Evolutionary conservation across 2,797 vertebrate genomes (phyloP), one percentile per base, ranked within the genome.

Genomic region (Gadopsis marmoratus): DNA sequence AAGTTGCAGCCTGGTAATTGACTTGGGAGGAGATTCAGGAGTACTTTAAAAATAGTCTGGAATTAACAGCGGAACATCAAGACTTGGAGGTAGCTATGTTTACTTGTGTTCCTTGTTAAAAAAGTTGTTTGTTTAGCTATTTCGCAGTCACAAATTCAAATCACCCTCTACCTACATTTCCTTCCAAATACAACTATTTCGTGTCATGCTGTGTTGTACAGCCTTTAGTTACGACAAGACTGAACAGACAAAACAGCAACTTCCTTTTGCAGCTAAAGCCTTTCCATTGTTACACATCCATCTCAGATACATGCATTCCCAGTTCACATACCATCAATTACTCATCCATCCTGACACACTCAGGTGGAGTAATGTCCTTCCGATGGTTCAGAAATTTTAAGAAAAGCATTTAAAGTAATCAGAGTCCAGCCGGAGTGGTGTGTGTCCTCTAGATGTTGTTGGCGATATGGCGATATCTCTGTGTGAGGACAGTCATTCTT

Each of bases 1-100:
- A 95, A 94, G 94, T 94, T 94, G 91, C 90, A 94, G 92, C 72
- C 92, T 94, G 88, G 94, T 96, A 96, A 96, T 95, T 95, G 95
- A 95, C 94, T 95, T 88, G 91, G 88, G 90, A 91, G 85, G 77
- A 89, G 84, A 87, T 90, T 89, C 85, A 88, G 86, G 86, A 89
- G 80, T 79, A 81, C 82, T 90, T 88, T 87, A 86, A 91, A 91
- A 91, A 89, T 89, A 89, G 85, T 86, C 58, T 71, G 51, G 76
- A 93, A 89, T 90, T 83, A 90, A 88, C 82, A 50, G 53, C 50
- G 78, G 13, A 64, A 79, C 69, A 80, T 83, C 33, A 75, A 76
- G 60, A 80, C 62, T 60, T 31, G 33, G 62, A 85, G 72, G 72
- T 71, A 67, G 62, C 50, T 33, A 35, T 74, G 64, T 89, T 79